A percentile compares a stretch with the other conserved stretches of the same genome.
Conservation (phyloP, 2,888 invertebrate genomes). For the Oligia strigilis region DNA sequence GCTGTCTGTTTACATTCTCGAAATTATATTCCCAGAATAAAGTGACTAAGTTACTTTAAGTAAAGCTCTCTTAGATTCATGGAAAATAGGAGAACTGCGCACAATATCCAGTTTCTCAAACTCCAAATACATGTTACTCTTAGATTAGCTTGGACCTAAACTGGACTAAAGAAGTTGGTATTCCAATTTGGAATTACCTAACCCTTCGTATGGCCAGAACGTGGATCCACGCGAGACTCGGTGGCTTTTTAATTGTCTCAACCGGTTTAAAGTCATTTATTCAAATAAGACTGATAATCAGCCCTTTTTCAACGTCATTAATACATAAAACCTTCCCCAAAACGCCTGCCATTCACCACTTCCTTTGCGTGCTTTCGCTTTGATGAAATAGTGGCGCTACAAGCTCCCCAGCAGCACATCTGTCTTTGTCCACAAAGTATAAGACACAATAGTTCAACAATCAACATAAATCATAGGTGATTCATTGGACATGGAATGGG, state of each 20-base stretch:
- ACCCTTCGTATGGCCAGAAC: background rate
- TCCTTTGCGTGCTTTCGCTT: background rate
- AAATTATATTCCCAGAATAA: constrained; percentile 12
- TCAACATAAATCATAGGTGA: no score
- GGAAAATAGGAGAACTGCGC: background rate
- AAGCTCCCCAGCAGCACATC: background rate
- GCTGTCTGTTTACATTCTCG: constrained; percentile 22
- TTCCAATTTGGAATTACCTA: background rate
- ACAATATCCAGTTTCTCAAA: background rate
- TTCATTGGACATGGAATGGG: no score
- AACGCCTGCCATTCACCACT: background rate
- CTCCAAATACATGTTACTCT: constrained; percentile 10
- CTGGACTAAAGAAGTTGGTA: background rate
- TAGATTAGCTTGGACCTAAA: no score
- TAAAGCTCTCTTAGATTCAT: constrained; percentile 1
- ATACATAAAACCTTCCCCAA: background rate
- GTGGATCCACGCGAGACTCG: background rate
- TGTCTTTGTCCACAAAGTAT: background rate
- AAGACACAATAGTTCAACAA: no score
- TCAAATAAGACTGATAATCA: background rate
- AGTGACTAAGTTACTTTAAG: background rate
- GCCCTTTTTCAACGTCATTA: background rate
- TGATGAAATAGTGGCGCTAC: background rate
- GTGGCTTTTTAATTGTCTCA: background rate
- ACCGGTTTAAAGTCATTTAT: background rate